Evolutionary conservation across 1,140 invertebrate species (phyloP), one percentile per base, ranked within the genome.

Genomic region (Cyphomyrmex costatus): DNA sequence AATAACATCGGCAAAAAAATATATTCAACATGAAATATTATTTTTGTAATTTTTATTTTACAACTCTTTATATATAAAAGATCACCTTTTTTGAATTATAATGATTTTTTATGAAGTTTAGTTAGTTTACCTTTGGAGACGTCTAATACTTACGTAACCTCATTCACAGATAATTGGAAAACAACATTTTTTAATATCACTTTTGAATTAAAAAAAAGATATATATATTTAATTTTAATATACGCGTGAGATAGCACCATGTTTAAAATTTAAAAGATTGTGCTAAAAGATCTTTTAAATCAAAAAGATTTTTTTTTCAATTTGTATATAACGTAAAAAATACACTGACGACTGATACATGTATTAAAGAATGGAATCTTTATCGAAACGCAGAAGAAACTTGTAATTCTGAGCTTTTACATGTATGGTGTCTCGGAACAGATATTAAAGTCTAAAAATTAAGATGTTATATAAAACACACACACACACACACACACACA

Each of bases 371-470:
- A 61, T 46, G 4, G 42, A 46, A 7, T 49, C 76, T 63, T 30
- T 42, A 46, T 63, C 30, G 19, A 63, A 63, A 42, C 58, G 36
- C 16, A 8, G 12, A 49, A 19, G 42, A 46, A 61, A 65, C 3
- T 7, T 30, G 46, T 24, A 77, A 16, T 65, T 63, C 36, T 46
- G 16, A 36, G 10, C 30, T 56, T 42, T 42, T 58, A 36, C 36
- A 46, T 46, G 46, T 49, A 12, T 8, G 42, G 14, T 68, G 4
- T 79, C 42, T 33, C 63, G 27, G 16, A 12, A 79, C 53, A 12
- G n/a, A 79, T 79, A 68, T 79, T 36, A 68, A 73, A 46, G 10
- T 82, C 30, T 58, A 14, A 49, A 71, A 82, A 71, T 58, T 74
- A 73, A 83, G 79, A 33, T 49, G 27, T 36, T 42, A 83, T 14